Percentiles rank a stretch among this genome's conserved stretches.
Conservation (phyloP, 2,113 vertebrate genomes). For the Connochaetes taurinus region DNA sequence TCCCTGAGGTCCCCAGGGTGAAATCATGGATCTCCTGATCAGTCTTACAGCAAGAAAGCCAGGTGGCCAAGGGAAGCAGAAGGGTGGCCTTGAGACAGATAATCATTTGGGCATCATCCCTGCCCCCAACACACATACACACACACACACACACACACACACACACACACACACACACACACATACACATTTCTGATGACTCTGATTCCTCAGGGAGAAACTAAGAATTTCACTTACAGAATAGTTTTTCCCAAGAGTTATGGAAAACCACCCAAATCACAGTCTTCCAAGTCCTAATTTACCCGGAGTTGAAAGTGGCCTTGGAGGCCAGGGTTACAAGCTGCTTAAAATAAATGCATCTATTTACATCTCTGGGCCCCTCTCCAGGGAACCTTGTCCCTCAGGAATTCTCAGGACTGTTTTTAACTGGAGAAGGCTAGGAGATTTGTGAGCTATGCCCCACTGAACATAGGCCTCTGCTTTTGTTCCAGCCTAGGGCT, state of each 20-base stretch:
- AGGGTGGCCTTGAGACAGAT: not conserved
- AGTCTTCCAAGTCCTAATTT: slow-evolving; percentile 28
- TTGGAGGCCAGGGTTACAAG: slow-evolving; percentile 18
- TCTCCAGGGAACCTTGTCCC: slow-evolving; percentile 49
- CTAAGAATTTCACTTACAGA: not conserved
- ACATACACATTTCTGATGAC: not conserved
- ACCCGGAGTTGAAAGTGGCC: not conserved
- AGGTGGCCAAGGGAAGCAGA: not conserved
- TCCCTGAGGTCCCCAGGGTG: not conserved
- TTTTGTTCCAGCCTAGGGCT: slow-evolving; percentile 32
- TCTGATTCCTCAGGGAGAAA: not conserved
- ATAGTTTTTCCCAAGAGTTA: not conserved
- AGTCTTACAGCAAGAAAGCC: not conserved
- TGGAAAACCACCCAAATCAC: not conserved
- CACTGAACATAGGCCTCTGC: slow-evolving; percentile 11
- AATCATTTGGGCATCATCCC: not conserved
- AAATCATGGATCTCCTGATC: not conserved
- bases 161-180: not conserved
- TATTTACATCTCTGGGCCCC: slow-evolving; percentile 64
- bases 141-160: not conserved
- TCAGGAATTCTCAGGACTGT: slow-evolving; percentile 55
- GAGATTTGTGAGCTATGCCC: slow-evolving; percentile 61
- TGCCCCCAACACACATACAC: no score
- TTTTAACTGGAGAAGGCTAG: slow-evolving; percentile 55
- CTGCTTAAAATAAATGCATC: slow-evolving; percentile 70